Evolutionary conservation across 2,113 vertebrate species (phyloP), one percentile per base, ranked within the genome.

Genomic region (Lanius collurio): DNA sequence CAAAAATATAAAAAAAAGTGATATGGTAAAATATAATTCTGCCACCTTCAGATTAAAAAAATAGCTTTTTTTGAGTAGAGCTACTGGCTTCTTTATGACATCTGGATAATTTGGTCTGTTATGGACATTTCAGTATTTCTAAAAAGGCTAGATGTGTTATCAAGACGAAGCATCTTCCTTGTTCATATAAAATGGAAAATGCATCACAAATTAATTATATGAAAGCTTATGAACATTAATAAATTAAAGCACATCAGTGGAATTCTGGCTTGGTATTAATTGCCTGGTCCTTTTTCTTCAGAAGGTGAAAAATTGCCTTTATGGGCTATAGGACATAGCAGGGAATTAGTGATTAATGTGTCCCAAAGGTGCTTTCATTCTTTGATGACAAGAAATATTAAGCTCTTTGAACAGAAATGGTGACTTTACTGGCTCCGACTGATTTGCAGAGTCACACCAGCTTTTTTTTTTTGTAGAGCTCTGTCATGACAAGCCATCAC

Each of bases 151-250:
- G 80, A 53, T 83, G 30, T 78, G 21, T 82, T 94, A 90, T 41
- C n/a, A 71, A 77, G 52, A 83, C 5, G 19, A 42, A 86, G 56
- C 56, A 78, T 96, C 57, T 79, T 80, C 56, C 55, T 90, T 82
- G 84, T 83, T 97, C 52, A 63, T 88, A 52, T 94, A 83, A 97
- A 96, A 95, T 91, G 65, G 59, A 87, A 93, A 62, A 53, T 94
- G 30, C 65, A 57, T 65, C 9, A 42, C 22, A 0, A 68, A 86
- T 74, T 90, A 88, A 76, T 89, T 83, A 42, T 93, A 92, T 57
- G 18, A 93, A 60, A 62, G 63, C 59, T 81, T 93, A 71, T 94
- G 89, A 86, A 74, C 76, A 13, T 77, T 93, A 92, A 83, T 83
- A 70, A 64, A 44, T 81, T 89, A 89, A 44, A 62, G 22, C 12